Base-by-base conservation (phyloP, 1,140 invertebrate species). In the Halyomorpha halys region DNA sequence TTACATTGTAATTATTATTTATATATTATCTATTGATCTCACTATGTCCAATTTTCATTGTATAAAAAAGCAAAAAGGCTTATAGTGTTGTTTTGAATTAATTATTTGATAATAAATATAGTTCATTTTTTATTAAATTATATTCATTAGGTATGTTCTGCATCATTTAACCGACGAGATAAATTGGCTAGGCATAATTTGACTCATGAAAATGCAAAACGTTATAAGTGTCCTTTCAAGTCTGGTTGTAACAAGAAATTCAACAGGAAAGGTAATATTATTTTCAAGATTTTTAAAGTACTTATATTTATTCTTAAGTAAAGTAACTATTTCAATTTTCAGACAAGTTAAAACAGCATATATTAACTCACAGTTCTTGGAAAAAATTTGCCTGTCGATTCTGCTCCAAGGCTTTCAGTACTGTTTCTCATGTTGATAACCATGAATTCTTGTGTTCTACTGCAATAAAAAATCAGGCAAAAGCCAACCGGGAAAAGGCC, bases 241-340 rank as follows among this genome's bases (percentile, higher is more conserved):
- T 75, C 81, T 54, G 83, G 83, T 13, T 88, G 86, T 70, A 77
- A 75, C 66, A 83, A 82, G 70, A 85, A 86, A 71, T 88, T 87
- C 69, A 53, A 64, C 34, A 25, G 66, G 15, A 67, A 64, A 59
- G 65, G 61, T 56, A 66, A 59, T 54, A 25, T 60, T n/a, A 18
- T 19, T 34, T 44, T 44, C 34, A 44, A 16, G 2, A 14, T n/a
- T 19, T 44, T 44, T 6, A 39, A 39, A 39, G n/a, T 49, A 19
- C 39, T 60, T 34, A 21, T 3, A 18, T 44, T 23, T 60, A 15
- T 44, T 39, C 3, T 39, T 34, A 27, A 60, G 8, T 60, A 11
- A 44, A 16, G 3, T 60, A 19, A 8, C 11, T 5, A 60, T 60
- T 60, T 45, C 23, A 14, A 21, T 61, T 61, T 45, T 5, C 39